Percentiles rank a stretch among this genome's conserved stretches.
Conservation (phyloP, 2,797 vertebrate species). For the Schizopygopsis malacanthus region DNA sequence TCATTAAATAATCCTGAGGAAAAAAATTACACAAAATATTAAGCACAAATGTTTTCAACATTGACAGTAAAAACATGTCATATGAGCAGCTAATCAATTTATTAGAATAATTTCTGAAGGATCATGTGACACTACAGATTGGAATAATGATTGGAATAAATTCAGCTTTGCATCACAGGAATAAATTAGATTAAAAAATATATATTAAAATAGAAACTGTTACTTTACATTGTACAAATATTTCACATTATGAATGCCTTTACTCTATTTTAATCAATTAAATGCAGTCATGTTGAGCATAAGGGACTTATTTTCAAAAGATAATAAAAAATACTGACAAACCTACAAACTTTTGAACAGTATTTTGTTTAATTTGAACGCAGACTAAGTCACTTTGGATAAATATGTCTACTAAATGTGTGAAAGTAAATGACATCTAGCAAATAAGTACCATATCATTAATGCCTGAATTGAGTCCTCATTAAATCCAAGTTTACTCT, state of each 20-base stretch:
- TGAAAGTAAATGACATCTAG: background rate
- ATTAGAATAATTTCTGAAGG: background rate
- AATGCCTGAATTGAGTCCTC: constrained; percentile 3
- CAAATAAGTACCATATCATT: background rate
- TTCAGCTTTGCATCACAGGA: background rate
- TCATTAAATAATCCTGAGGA: background rate
- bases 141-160: background rate
- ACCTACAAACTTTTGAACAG: background rate
- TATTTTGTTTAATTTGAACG: background rate
- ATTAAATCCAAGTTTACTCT: constrained; percentile 2
- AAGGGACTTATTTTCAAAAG: background rate
- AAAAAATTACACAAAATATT: background rate
- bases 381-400: background rate
- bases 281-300: background rate
- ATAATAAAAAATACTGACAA: background rate
- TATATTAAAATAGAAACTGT: background rate
- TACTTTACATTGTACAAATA: background rate
- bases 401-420: background rate
- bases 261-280: background rate
- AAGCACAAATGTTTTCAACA: background rate
- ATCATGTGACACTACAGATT: background rate
- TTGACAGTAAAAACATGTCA: background rate
- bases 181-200: background rate
- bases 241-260: background rate
- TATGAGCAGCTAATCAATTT: background rate